Conservation (phyloP, 2,888 invertebrate species). For the Stenodema calcarata region DNA sequence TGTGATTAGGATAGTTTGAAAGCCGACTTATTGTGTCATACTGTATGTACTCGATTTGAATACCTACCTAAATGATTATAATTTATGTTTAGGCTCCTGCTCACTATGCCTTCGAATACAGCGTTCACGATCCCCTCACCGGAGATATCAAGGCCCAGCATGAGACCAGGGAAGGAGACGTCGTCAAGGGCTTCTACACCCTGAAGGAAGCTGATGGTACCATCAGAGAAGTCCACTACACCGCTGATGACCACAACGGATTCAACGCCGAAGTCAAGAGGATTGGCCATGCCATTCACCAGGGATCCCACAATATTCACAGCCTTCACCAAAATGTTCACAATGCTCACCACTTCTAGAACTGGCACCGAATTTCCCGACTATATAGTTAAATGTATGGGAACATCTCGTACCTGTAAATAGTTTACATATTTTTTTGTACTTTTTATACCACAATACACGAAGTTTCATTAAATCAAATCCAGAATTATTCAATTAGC, state of each 20-base stretch:
- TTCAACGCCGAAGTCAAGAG: slow-evolving; percentile 58
- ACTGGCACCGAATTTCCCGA: background rate
- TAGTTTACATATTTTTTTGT: background rate
- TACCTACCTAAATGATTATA: too few relatives aligned
- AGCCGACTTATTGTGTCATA: too few relatives aligned
- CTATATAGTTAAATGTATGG: background rate
- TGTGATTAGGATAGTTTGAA: too few relatives aligned
- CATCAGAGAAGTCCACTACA: slow-evolving; percentile 37
- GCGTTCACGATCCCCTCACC: slow-evolving; percentile 22
- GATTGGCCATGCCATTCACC: slow-evolving; percentile 56
- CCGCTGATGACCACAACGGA: slow-evolving; percentile 22
- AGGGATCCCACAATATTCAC: background rate
- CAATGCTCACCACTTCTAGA: background rate
- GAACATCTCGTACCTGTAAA: background rate
- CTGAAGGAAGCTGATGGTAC: slow-evolving; percentile 28
- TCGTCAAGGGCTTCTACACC: slow-evolving; percentile 24
- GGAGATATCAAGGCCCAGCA: slow-evolving; percentile 20
- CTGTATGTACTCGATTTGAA: too few relatives aligned
- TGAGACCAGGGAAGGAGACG: slow-evolving; percentile 24
- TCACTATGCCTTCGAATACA: slow-evolving; percentile 37
- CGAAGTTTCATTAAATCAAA: background rate
- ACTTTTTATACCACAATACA: background rate
- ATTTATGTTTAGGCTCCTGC: background rate
- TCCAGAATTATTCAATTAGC: too few relatives aligned
- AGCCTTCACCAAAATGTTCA: slow-evolving; percentile 29